A percentile compares a stretch with the other conserved stretches of the same genome.
Conservation (phyloP, 2,113 vertebrate species). For the Corythornis madagascariensis region DNA sequence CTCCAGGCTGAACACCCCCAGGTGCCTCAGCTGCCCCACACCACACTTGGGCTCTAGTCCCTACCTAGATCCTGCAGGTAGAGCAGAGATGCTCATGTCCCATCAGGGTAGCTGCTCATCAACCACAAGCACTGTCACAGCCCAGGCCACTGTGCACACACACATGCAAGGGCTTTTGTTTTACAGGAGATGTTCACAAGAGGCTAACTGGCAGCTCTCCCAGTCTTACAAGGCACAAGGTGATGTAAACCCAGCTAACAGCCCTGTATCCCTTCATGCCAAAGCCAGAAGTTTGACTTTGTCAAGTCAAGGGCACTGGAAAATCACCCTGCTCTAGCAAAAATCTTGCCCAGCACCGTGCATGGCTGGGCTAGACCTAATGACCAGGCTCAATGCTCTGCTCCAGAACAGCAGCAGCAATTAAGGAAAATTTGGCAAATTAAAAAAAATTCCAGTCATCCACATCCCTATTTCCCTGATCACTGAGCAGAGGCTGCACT, state of each 20-base stretch:
- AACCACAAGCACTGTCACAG: neutral
- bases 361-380: neutral
- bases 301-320: neutral
- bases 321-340: neutral
- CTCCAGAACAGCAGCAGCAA: neutral
- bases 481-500: neutral
- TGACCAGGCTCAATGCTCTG: neutral
- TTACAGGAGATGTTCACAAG: neutral
- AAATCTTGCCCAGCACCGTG: neutral
- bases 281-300: neutral
- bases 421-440: neutral
- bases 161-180: neutral
- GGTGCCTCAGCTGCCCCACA: neutral
- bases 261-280: neutral
- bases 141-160: accelerated
- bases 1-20: neutral
- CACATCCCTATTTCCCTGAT: neutral
- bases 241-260: accelerated
- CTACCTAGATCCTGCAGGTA: neutral
- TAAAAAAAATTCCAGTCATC: neutral
- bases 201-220: neutral
- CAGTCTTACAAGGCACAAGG: accelerated
- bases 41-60: neutral
- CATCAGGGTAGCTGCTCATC: neutral
- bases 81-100: neutral